Evolutionary conservation across 2,113 vertebrate genomes (phyloP).

Genomic region (Mugil cephalus): DNA sequence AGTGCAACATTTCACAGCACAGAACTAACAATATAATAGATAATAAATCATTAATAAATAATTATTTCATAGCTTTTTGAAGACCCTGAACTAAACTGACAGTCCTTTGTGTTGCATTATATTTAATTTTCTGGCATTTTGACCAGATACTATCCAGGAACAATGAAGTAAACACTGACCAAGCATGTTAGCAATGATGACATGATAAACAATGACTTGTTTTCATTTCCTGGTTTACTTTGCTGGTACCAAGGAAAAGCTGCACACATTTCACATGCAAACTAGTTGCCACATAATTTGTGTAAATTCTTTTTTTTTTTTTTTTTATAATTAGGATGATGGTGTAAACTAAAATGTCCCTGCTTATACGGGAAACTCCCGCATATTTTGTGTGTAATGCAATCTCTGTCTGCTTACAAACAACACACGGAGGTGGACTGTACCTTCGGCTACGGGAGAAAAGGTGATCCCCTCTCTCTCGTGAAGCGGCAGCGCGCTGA

Average conservation of each 20-base stretch:
- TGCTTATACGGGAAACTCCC: no score
- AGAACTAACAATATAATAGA: no score
- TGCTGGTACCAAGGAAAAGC: not conserved
- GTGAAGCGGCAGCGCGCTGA: conserved; percentile 91
- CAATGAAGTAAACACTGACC: not conserved
- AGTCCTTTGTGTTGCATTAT: not conserved
- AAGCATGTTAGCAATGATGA: no score
- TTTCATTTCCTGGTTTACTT: conserved; percentile 3
- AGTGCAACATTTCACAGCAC: no score
- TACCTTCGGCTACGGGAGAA: conserved; percentile 85
- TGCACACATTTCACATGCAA: not conserved
- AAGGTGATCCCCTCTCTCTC: conserved; percentile 88
- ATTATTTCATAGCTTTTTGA: no score
- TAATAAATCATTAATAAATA: no score
- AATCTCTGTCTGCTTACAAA: conserved; percentile 3
- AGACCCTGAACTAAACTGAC: not conserved
- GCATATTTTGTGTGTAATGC: not conserved
- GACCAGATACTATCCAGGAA: not conserved
- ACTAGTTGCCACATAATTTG: not conserved
- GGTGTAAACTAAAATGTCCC: no score
- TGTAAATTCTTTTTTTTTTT: no score
- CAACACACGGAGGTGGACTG: not conserved
- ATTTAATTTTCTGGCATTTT: not conserved
- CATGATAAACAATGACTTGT: not conserved
- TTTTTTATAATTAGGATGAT: no score